Evolutionary conservation across 2,113 vertebrate species (phyloP), one percentile per base, ranked within the genome.

Genomic region (Seriola rivoliana): DNA sequence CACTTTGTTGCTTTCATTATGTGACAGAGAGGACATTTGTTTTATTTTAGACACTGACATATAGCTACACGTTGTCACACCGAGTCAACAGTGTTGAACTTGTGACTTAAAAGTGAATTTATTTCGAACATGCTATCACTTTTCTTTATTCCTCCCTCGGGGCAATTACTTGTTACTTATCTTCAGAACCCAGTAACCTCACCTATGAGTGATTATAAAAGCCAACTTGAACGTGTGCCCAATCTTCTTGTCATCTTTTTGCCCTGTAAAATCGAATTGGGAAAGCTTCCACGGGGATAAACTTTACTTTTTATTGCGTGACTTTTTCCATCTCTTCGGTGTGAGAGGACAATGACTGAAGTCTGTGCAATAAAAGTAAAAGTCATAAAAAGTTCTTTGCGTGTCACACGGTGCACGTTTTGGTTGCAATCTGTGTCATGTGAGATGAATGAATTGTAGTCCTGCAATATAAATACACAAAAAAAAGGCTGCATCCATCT

Each of bases 141-240:
- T 52, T 66, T 29, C 34, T 0, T n/a, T 38, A 3, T 38, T 59
- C 55, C 3, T 65, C 23, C 16, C 4, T 8, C 16, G 8, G 13
- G 32, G 3, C 57, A 32, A 6, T 11, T n/a, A 54, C 58, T 59
- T 76, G n/a, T 67, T 71, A 60, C 40, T 14, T 46, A 19, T 36
- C 63, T 71, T 72, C 42, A 55, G 40, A 73, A 52, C 34, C 13
- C n/a, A 40, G 14, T 63, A 62, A 77, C 59, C 40, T 21, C 21
- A 64, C 42, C 21, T 54, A 29, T 55, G 14, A 81, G 17, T 8
- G 42, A 87, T 54, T 67, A 38, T 16, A 81, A 76, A 75, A 79
- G 62, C 48, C 54, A 19, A 73, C 54, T 52, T 81, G 70, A 79
- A 80, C 76, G 50, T 19, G 8, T 65, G 58, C 50, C 55, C 72